Evolutionary conservation across 2,888 invertebrate species (phyloP).

Genomic region (Pocota personata): DNA sequence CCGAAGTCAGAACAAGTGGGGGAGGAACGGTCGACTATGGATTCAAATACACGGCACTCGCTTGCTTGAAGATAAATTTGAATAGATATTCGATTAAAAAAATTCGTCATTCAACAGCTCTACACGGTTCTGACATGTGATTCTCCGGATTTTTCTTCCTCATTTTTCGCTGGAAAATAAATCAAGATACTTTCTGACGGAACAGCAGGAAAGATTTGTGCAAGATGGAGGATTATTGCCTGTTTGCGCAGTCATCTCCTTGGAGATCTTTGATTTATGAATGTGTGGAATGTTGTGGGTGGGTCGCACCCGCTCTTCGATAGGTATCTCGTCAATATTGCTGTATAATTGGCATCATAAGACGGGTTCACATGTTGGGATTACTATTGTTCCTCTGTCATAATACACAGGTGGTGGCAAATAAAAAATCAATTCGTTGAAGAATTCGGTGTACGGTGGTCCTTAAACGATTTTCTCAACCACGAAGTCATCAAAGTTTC

Average conservation of each 20-base stretch:
- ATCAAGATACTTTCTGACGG: constrained; percentile 9
- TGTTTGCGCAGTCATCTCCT: constrained; percentile 36
- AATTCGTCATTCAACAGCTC: constrained; percentile 62
- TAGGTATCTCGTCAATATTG: not conserved
- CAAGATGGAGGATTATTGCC: constrained; percentile 38
- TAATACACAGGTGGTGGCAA: not conserved
- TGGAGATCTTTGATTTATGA: constrained; percentile 42
- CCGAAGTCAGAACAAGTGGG: not conserved
- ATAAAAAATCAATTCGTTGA: not conserved
- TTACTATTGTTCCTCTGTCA: not conserved
- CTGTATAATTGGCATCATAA: not conserved
- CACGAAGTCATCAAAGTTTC: no score
- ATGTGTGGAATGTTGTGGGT: not conserved
- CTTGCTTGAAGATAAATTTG: constrained; percentile 38
- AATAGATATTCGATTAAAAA: constrained; percentile 66
- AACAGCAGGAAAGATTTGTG: constrained; percentile 11
- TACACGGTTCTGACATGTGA: constrained; percentile 44
- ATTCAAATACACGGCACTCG: not conserved
- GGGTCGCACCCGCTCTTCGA: no score
- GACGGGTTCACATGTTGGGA: not conserved
- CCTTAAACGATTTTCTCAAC: no score
- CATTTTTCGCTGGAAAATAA: not conserved
- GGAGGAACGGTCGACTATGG: not conserved
- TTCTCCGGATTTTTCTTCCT: not conserved
- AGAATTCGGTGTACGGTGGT: no score